Evolutionary conservation across 2,113 vertebrate species (phyloP).

Genomic region (Chionomys nivalis): DNA sequence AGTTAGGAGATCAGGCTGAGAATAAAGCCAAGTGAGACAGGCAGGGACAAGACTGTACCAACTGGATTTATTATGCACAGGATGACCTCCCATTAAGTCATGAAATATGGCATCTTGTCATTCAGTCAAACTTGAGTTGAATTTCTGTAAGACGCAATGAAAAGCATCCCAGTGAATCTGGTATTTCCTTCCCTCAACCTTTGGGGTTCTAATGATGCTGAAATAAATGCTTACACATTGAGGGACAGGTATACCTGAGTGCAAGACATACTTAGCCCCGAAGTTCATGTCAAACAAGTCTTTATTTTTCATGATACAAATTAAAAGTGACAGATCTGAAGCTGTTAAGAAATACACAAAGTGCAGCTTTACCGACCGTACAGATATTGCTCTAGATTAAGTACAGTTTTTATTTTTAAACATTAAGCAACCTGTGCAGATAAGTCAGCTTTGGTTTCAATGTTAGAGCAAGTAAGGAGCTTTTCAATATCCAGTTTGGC

Average conservation of each 20-base stretch:
- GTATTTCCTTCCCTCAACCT: conserved; percentile 26
- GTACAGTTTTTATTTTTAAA: conserved; percentile 92
- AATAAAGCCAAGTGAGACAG: neutral
- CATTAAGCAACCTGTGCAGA: conserved; percentile 95
- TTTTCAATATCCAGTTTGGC: conserved; percentile 88
- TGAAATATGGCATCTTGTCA: neutral
- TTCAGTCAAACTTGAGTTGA: neutral
- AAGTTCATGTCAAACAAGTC: conserved; percentile 97
- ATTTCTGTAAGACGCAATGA: neutral
- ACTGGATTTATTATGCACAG: neutral
- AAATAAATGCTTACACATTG: conserved; percentile 71
- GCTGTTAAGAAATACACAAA: conserved; percentile 99
- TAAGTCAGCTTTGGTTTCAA: conserved; percentile 99
- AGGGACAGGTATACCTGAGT: conserved; percentile 80
- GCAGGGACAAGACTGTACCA: neutral
- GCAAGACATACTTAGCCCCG: conserved; percentile 80
- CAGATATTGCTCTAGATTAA: conserved; percentile 99
- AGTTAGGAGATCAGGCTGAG: neutral
- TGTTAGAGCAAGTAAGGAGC: conserved; percentile 92
- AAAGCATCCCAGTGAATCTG: neutral
- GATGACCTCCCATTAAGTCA: neutral
- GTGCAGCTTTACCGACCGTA: conserved; percentile 99
- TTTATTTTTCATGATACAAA: conserved; percentile 99
- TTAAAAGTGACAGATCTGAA: conserved; percentile 99
- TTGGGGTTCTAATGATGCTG: conserved; percentile 36